Percentiles rank a stretch among this genome's conserved stretches.
These are phyloP conservation scores for Mantis religiosa DNA, from an alignment of 2,888 invertebrate species.

Conservation along the genomic window DNA sequence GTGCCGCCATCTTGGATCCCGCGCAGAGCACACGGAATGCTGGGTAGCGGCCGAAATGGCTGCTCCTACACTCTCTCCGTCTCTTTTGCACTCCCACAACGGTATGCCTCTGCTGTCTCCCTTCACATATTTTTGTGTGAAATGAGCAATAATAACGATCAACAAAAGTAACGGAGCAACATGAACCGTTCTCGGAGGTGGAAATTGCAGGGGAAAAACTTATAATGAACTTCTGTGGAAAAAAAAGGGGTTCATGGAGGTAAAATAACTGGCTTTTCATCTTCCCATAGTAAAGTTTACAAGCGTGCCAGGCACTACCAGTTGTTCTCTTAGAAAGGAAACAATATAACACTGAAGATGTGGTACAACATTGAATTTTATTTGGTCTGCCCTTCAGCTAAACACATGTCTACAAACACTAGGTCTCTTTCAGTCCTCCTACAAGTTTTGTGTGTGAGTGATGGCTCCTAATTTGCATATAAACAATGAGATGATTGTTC, in stretches of 20 bases:
- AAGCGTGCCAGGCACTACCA: not conserved
- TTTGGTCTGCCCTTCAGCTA: not conserved
- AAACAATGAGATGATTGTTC: not conserved
- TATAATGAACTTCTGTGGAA: not conserved
- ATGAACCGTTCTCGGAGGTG: not conserved
- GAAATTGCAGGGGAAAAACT: not conserved
- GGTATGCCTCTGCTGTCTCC: not conserved
- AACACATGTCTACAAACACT: not conserved
- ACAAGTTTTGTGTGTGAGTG: not conserved
- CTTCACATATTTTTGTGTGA: not conserved
- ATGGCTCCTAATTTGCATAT: not conserved
- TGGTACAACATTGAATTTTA: not conserved
- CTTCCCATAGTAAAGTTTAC: not conserved
- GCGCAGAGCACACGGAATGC: not conserved
- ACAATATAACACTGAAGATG: not conserved
- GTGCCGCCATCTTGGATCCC: constrained; percentile 2
- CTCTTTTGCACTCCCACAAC: not conserved
- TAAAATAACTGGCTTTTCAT: not conserved
- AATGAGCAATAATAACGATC: not conserved
- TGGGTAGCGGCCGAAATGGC: constrained; percentile 5
- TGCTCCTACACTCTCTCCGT: not conserved
- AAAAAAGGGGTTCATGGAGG: not conserved
- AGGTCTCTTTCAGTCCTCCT: not conserved
- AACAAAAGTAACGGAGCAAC: not conserved
- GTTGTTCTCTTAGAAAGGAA: not conserved